Conservation (phyloP, 2,113 vertebrate genomes). For the Pterocles gutturalis region DNA sequence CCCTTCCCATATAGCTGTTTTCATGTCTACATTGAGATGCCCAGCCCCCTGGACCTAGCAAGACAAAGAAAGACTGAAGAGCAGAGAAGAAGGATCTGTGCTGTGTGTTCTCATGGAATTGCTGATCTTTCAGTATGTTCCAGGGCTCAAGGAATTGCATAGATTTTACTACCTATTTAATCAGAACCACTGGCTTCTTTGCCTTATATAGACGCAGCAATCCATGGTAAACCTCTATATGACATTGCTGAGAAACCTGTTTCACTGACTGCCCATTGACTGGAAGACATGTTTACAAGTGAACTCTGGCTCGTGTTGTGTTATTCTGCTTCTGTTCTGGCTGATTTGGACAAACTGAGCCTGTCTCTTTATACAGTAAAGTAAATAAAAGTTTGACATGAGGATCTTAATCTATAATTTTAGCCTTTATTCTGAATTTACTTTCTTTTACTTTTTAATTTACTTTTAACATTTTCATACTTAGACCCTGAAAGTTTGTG, state of each 20-base stretch:
- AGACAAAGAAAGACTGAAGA: neutral
- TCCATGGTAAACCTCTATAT: neutral
- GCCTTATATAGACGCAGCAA: neutral
- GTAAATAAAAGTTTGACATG: neutral
- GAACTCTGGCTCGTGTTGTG: neutral
- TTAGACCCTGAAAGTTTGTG: neutral
- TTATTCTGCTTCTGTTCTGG: neutral
- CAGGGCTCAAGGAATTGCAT: neutral
- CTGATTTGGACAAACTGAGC: neutral
- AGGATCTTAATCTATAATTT: neutral
- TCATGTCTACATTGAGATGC: neutral
- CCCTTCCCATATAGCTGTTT: neutral
- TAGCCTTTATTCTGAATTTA: neutral
- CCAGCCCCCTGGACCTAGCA: neutral
- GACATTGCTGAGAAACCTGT: neutral
- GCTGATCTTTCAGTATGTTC: neutral
- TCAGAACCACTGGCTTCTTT: neutral
- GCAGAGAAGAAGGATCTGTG: neutral
- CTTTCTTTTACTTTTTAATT: neutral
- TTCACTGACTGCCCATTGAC: neutral
- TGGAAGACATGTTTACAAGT: constrained; percentile 12
- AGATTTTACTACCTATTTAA: neutral
- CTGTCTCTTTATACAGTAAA: neutral
- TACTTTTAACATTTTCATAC: neutral
- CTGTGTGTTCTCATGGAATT: neutral